A percentile compares a stretch with the other conserved stretches of the same genome.
phyloP scores from a whole-genome alignment of 2,113 vertebrate genomes.

The Cepphus grylle region DNA sequence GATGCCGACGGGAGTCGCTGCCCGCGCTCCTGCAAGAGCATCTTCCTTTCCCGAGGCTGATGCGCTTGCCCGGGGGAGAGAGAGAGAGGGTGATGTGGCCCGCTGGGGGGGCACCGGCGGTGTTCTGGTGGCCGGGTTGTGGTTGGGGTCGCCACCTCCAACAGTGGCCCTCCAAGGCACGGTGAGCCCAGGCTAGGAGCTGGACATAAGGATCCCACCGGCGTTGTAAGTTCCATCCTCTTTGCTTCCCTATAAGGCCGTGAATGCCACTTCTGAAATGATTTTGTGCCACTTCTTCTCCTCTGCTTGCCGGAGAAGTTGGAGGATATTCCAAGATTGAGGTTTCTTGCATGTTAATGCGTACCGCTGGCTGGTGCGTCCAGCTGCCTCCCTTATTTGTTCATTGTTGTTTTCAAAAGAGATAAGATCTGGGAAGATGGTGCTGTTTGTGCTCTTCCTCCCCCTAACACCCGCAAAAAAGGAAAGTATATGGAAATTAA shows the following conservation, averaged over 20 bases:
- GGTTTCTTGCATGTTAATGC: not conserved
- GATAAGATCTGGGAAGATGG: not conserved
- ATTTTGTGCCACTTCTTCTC: not conserved
- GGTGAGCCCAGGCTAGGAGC: not conserved
- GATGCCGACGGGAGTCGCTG: not conserved
- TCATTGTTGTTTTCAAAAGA: constrained; percentile 21
- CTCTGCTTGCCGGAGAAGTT: constrained; percentile 1
- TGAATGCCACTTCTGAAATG: constrained; percentile 12
- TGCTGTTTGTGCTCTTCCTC: not conserved
- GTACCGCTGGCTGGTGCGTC: not conserved
- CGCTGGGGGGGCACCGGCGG: not conserved
- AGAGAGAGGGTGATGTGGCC: not conserved
- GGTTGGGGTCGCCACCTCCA: not conserved
- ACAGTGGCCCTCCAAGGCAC: not conserved
- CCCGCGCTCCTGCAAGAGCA: not conserved
- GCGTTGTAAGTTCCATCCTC: not conserved
- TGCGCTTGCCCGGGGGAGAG: not conserved
- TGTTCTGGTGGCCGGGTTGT: not conserved
- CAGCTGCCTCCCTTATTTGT: constrained; percentile 14
- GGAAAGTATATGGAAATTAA: not conserved
- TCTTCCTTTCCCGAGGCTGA: not conserved
- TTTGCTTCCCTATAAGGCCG: constrained; percentile 43
- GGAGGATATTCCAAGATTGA: not conserved
- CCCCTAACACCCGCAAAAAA: not conserved
- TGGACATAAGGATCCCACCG: not conserved